Conservation (phyloP, 2,797 vertebrate species). For the Acomys russatus region DNA sequence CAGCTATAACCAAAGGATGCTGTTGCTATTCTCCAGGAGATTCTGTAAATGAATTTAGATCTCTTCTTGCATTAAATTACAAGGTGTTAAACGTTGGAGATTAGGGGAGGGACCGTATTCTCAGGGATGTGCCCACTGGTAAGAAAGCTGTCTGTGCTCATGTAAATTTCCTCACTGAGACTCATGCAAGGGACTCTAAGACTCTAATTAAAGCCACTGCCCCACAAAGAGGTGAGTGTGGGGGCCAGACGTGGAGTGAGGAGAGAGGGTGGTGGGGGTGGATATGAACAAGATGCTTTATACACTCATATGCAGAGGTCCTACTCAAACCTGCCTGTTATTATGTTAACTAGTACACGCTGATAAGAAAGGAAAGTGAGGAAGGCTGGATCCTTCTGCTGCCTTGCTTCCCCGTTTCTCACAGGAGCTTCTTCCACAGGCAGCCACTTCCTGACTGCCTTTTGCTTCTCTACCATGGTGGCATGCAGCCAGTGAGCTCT, state of each 20-base stretch:
- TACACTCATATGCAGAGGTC: neutral
- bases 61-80: neutral
- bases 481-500: neutral
- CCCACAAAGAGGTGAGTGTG: neutral
- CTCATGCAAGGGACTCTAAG: neutral
- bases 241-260: neutral
- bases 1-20: neutral
- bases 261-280: neutral
- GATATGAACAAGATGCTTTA: neutral
- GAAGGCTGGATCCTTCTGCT: neutral
- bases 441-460: neutral
- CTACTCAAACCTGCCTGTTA: neutral
- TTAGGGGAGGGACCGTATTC: neutral
- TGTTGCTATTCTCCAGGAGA: constrained; percentile 48
- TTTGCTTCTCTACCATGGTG: neutral
- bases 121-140: neutral
- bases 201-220: too few relatives aligned
- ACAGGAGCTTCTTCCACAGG: neutral
- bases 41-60: constrained; percentile 43
- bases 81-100: neutral
- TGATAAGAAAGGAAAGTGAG: neutral
- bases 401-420: neutral
- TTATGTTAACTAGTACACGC: neutral
- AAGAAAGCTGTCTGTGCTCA: neutral
- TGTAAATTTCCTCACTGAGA: neutral